Evolutionary conservation across 2,113 vertebrate genomes (phyloP), one percentile per base, ranked within the genome.

Genomic region (Hassar affinis): DNA sequence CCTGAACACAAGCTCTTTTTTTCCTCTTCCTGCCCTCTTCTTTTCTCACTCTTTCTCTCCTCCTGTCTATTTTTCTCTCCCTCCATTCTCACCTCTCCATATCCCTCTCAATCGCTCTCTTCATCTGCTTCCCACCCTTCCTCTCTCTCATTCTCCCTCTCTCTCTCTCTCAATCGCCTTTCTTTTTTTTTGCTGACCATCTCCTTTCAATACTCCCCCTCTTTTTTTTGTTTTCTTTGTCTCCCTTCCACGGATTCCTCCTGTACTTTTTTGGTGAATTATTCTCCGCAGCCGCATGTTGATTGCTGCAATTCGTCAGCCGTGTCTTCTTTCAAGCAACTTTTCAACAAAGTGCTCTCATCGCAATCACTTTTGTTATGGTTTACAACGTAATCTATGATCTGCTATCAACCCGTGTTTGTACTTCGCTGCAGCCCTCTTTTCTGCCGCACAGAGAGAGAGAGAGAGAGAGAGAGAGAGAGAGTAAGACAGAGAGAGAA

Each of bases 281-380:
- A 90, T 90, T 90, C 91, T 85, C 90, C 87, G 85, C 82, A 78
- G 90, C 88, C 85, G 89, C 89, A 91, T 90, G 92, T 90, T 88
- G 84, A 85, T 85, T 85, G 62, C 54, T 56, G 86, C 71, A 78
- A 86, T 88, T 84, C 79, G 69, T 85, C 85, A 86, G 78, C 47
- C 66, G 69, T 84, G 75, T 87, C 83, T 64, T 87, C 83, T 87
- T 85, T 85, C 76, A 71, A 83, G 86, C 81, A 82, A 83, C 81
- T 85, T 85, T 85, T 85, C 81, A 75, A 87, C 86, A 76, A 80
- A 83, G 84, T 77, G 81, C 78, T 83, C 86, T 85, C 81, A 83
- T 85, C 71, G 62, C 84, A 85, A 83, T 85, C 84, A 85, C 86
- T 85, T 87, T 85, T 85, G 86, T 85, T 85, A 87, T 87, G 86